Conservation (phyloP, 1,140 invertebrate species). For the Dinothrombium tinctorium region DNA sequence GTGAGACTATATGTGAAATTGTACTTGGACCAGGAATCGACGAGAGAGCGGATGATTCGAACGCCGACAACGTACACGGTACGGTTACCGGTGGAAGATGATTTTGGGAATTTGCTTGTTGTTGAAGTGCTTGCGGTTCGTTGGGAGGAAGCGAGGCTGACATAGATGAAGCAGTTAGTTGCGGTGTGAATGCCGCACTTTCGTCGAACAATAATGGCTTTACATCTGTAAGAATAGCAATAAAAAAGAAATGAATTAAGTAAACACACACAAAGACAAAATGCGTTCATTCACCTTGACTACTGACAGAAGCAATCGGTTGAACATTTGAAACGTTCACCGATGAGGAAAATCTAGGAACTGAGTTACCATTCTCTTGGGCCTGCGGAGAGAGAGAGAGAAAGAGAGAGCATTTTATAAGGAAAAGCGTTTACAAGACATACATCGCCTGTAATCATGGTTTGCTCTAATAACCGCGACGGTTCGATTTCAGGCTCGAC, state of each 20-base stretch:
- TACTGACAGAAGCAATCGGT: too few species aligned
- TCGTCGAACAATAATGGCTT: background rate
- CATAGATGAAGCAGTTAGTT: background rate
- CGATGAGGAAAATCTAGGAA: too few species aligned
- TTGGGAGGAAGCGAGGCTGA: background rate
- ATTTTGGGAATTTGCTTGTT: too few species aligned
- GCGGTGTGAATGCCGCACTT: background rate
- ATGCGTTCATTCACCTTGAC: too few species aligned
- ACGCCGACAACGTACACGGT: too few species aligned
- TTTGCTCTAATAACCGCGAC: background rate
- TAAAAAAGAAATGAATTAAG: too few species aligned
- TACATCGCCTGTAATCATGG: slow-evolving; percentile 3
- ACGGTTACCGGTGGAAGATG: too few species aligned
- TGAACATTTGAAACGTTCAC: too few species aligned
- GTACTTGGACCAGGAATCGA: slow-evolving; percentile 1
- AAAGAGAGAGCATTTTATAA: background rate
- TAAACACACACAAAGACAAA: too few species aligned
- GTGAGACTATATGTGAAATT: background rate
- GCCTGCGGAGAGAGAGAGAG: background rate
- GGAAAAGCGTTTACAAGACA: background rate
- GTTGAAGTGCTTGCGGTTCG: background rate
- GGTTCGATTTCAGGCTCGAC: slow-evolving; percentile 1
- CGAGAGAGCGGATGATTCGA: background rate
- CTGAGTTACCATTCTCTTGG: too few species aligned
- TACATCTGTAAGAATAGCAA: background rate